Percentiles rank a stretch among this genome's conserved stretches.
Conservation (phyloP, 2,113 vertebrate genomes). For the Sus scrofa region DNA sequence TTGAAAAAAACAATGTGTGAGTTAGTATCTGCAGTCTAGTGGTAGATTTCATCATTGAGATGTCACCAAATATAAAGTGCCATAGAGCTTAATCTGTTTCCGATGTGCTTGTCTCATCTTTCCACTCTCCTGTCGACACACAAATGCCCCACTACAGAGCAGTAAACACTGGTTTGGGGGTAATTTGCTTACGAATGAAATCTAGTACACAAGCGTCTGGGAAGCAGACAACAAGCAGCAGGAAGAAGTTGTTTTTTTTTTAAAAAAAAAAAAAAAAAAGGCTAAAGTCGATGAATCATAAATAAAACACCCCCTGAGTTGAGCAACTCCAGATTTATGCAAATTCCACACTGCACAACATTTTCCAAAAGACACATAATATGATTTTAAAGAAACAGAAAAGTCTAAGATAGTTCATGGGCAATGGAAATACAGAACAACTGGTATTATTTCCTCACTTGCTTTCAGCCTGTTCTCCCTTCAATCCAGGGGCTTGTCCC, state of each 20-base stretch:
- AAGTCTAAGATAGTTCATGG: not conserved
- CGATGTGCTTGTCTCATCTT: not conserved
- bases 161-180: not conserved
- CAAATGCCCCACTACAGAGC: constrained; percentile 2
- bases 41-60: constrained; percentile 28
- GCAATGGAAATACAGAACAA: constrained; percentile 30
- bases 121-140: constrained; percentile 25
- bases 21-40: constrained; percentile 31
- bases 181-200: constrained; percentile 66
- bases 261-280: not conserved
- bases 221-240: constrained; percentile 31
- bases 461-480: not conserved
- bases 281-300: constrained; percentile 55
- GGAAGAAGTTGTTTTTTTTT: constrained; percentile 22
- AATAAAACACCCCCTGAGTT: constrained; percentile 59
- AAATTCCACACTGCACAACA: constrained; percentile 46
- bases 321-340: constrained; percentile 68
- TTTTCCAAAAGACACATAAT: constrained; percentile 62
- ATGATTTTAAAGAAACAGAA: constrained; percentile 59
- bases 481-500: not conserved
- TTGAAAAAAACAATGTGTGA: constrained; percentile 33
- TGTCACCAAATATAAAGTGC: constrained; percentile 46
- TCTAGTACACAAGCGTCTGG: constrained; percentile 29
- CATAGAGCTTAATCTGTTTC: constrained; percentile 1
- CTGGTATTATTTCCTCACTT: not conserved